phyloP scores from a whole-genome alignment of 2,113 vertebrate species.

The Cottus gobio region DNA sequence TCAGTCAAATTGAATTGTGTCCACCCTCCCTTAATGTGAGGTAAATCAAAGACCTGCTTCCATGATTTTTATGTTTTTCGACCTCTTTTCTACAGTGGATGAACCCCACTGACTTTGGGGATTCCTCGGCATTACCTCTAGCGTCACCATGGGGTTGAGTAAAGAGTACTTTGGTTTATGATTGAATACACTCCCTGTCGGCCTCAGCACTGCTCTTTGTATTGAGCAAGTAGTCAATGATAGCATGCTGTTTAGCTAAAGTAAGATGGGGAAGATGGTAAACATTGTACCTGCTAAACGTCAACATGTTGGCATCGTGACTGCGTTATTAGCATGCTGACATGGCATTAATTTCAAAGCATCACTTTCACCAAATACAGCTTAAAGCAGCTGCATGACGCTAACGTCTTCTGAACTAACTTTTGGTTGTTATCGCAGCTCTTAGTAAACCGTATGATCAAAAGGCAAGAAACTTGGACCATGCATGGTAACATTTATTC shows the following conservation, averaged over 20 bases:
- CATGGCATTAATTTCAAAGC: no score
- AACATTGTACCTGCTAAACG: not conserved
- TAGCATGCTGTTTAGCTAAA: not conserved
- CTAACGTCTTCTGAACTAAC: not conserved
- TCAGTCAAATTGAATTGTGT: not conserved
- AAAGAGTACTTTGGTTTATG: not conserved
- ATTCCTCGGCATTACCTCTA: no score
- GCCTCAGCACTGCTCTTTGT: not conserved
- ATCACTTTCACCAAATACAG: not conserved
- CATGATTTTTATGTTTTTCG: not conserved
- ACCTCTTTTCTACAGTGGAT: not conserved
- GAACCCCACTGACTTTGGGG: not conserved
- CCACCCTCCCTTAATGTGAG: not conserved
- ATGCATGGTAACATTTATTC: constrained; percentile 92
- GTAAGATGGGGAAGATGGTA: not conserved
- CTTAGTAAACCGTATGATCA: not conserved
- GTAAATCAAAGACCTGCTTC: not conserved
- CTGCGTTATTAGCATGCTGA: not conserved
- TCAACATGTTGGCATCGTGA: not conserved
- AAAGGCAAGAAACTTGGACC: constrained; percentile 69
- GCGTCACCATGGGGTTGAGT: no score
- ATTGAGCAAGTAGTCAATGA: not conserved
- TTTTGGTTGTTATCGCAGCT: not conserved
- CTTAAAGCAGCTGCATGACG: not conserved
- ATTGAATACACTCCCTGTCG: not conserved